These are phyloP conservation scores for Rhabdomys pumilio DNA, from an alignment of 2,797 vertebrate species.

Conservation along the genomic window DNA sequence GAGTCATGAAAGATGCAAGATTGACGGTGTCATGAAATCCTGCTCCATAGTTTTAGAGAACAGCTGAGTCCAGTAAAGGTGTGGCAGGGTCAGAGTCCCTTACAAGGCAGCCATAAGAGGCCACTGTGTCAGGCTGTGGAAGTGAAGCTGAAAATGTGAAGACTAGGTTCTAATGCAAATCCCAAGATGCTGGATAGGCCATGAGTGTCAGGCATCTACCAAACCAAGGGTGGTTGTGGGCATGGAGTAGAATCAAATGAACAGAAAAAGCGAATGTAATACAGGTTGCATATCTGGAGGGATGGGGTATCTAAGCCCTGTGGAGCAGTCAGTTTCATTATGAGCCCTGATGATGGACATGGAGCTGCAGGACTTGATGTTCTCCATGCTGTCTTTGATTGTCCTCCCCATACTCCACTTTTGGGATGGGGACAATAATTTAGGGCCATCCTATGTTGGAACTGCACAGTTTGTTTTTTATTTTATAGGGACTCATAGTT, in stretches of 20 bases:
- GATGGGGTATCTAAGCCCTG: neutral
- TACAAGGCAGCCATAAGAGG: neutral
- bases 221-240: neutral
- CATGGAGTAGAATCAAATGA: neutral
- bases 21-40: neutral
- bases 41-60: neutral
- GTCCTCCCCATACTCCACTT: neutral
- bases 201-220: neutral
- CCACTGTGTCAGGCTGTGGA: neutral
- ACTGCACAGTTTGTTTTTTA: neutral
- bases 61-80: neutral
- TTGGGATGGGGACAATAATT: neutral
- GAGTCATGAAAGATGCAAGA: neutral
- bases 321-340: neutral
- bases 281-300: neutral
- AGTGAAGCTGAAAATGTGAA: neutral
- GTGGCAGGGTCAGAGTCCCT: neutral
- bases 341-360: neutral
- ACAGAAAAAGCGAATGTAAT: neutral
- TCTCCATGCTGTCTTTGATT: neutral
- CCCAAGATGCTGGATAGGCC: neutral
- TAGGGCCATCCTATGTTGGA: neutral
- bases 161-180: neutral
- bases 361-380: neutral
- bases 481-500: neutral